These are phyloP conservation scores for Myrmophylax atrothorax DNA, from an alignment of 2,113 vertebrate species.

Conservation along the genomic window DNA sequence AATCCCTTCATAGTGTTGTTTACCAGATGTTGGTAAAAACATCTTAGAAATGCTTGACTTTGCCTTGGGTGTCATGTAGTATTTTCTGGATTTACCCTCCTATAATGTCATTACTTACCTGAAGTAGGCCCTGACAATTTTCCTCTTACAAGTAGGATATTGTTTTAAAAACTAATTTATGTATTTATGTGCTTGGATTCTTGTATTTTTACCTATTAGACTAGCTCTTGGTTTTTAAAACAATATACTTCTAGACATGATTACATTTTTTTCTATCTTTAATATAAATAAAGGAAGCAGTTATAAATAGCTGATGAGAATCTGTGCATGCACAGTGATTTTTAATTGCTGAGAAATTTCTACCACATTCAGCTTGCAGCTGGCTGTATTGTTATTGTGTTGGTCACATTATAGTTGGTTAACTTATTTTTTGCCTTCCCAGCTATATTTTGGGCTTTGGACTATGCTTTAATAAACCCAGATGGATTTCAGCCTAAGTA, in stretches of 20 bases:
- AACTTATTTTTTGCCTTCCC: constrained; percentile 56
- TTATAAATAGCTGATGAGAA: constrained; percentile 56
- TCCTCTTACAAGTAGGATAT: background rate
- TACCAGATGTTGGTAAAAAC: background rate
- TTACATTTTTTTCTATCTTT: constrained; percentile 15
- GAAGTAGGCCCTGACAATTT: background rate
- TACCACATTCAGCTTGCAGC: constrained; percentile 55
- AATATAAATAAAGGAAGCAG: constrained; percentile 42
- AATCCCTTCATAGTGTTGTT: background rate
- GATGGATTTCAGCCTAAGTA: constrained; percentile 26
- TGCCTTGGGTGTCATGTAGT: background rate
- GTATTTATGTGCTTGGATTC: background rate
- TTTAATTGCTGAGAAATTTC: constrained; percentile 57
- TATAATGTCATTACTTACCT: background rate
- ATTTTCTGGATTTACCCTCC: background rate
- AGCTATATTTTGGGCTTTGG: constrained; percentile 24
- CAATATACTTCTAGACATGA: background rate
- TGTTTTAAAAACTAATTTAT: background rate
- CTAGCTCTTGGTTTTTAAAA: background rate
- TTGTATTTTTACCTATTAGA: background rate
- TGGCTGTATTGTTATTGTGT: constrained; percentile 38
- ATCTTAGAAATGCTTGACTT: background rate
- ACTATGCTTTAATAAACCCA: constrained; percentile 19
- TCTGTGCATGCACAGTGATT: constrained; percentile 24
- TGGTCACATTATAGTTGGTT: constrained; percentile 37